Evolutionary conservation across 2,113 vertebrate genomes (phyloP).

Genomic region (Myiagra hebetior): DNA sequence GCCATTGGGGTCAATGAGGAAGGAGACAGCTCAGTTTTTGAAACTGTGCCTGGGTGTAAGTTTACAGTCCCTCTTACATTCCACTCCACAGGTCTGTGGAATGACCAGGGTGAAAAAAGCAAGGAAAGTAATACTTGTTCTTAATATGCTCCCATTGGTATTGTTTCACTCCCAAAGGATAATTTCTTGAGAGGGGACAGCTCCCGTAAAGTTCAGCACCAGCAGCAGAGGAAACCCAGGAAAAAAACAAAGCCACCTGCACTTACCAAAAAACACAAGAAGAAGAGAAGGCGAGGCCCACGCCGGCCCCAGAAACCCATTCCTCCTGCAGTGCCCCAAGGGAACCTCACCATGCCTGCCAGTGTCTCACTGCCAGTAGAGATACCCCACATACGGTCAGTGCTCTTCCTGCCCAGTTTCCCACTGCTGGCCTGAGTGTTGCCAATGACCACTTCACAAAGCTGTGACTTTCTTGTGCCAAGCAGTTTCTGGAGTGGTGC

Average conservation of each 20-base stretch:
- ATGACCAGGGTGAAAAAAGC: not conserved
- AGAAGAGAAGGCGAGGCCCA: slow-evolving; percentile 91
- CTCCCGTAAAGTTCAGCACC: slow-evolving; percentile 93
- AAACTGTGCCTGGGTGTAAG: not conserved
- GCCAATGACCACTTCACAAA: not conserved
- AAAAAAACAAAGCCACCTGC: slow-evolving; percentile 99
- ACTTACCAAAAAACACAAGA: slow-evolving; percentile 99
- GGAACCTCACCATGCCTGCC: slow-evolving; percentile 95
- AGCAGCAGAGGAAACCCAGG: slow-evolving; percentile 96
- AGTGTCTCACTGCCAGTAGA: slow-evolving; percentile 89
- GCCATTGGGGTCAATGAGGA: not conserved
- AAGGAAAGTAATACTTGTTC: not conserved
- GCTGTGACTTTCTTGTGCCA: not conserved
- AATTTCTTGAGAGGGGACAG: slow-evolving; percentile 97
- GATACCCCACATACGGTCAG: slow-evolving; percentile 86
- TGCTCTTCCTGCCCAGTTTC: not conserved
- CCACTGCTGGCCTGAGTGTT: not conserved
- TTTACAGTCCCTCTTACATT: not conserved
- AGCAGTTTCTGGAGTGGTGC: not conserved
- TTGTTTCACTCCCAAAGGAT: slow-evolving; percentile 77
- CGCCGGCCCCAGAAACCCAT: slow-evolving; percentile 98
- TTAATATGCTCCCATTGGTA: not conserved
- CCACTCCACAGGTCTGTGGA: not conserved
- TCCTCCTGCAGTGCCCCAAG: slow-evolving; percentile 94
- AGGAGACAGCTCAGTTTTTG: not conserved